Base-by-base conservation (phyloP, 2,888 invertebrate species). In the Chrysolina oricalcia region DNA sequence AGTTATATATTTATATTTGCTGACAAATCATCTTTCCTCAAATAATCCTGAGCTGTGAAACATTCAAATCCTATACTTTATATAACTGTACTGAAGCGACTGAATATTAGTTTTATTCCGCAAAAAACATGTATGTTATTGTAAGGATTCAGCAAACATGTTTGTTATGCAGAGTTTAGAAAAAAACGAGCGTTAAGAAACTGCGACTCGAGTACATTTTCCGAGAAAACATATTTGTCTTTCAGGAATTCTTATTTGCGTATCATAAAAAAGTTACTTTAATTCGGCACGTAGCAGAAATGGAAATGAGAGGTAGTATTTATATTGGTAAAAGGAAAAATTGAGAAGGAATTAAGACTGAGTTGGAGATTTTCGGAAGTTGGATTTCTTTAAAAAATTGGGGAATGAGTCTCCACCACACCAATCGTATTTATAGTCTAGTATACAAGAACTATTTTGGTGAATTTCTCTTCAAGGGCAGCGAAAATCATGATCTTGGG, bases 91-190 rank as follows among this genome's bases (percentile, higher is more conserved):
- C 15, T 48, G 17, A 17, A 48, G 21, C 13, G 35, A 35, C n/a
- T n/a, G 53, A 19, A 68, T 68, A 68, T 68, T 68, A 68, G 68
- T 53, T 53, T 68, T 40, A 56, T 68, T 68, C 19, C 35, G 21
- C 40, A 21, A 4, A 68, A 53, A 48, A 41, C 68, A 68, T 40
- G 68, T 13, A 2, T 68, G 23, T 68, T 40, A n/a, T 17, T 8
- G 27, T 21, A 67, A n/a, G 19, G 11, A 50, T 15, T 17, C 27
- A 50, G 27, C 66, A 66, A 66, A 66, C 67, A 67, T 67, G 50
- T 67, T 67, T 67, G 50, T 67, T 67, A 48, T 50, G 48, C 19
- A 17, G 35, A 67, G 50, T 40, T 27, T 27, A 48, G 8, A 4
- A 19, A n/a, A 46, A 23, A n/a, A 53, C 17, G 50, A 19, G 68